Evolutionary conservation across 2,113 vertebrate genomes (phyloP), one percentile per base, ranked within the genome.

Genomic region (Muntiacus muntjak): DNA sequence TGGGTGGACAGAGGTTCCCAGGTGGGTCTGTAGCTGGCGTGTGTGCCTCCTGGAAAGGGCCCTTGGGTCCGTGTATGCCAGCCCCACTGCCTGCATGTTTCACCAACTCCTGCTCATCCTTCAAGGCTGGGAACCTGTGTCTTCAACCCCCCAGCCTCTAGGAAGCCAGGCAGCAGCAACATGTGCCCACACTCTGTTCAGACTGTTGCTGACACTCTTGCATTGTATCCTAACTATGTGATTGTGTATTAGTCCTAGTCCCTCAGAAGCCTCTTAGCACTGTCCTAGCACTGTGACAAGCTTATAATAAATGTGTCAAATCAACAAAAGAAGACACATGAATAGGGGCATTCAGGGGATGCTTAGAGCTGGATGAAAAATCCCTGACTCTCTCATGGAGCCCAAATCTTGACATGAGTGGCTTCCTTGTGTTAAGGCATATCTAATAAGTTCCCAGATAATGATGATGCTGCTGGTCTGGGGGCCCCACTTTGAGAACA

Each of bases 151-250:
- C 33, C 0, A 2, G 82, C 36, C 52, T 87, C 55, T 8, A 17
- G 45, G 21, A 88, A 50, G 90, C 60, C 67, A 23, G 92, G 33
- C 12, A 58, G 94, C 23, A 4, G 94, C 23, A 4, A 36, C 21
- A 33, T 7, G 6, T 5, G 26, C 7, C 47, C 8, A 54, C 7
- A 1, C 40, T 16, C 43, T 17, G 26, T 57, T 50, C 47, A 55
- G 45, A 43, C 10, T 11, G 4, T n/a, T 4, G 13, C 26, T 8
- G n/a, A 52, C 9, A 21, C 62, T 50, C 47, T 55, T 16, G 11
- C 0, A 1, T 0, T 21, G 47, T 57, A 4, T 33, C 43, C 3
- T 15, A 21, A 25, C 16, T 2, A 2, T 43, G 36, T 40, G 54
- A 23, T 43, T 17, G 7, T 14, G 28, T 26, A 19, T 55, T 30